These are phyloP conservation scores for Paralvinella palmiformis DNA, from an alignment of 1,140 invertebrate genomes.

Conservation along the genomic window DNA sequence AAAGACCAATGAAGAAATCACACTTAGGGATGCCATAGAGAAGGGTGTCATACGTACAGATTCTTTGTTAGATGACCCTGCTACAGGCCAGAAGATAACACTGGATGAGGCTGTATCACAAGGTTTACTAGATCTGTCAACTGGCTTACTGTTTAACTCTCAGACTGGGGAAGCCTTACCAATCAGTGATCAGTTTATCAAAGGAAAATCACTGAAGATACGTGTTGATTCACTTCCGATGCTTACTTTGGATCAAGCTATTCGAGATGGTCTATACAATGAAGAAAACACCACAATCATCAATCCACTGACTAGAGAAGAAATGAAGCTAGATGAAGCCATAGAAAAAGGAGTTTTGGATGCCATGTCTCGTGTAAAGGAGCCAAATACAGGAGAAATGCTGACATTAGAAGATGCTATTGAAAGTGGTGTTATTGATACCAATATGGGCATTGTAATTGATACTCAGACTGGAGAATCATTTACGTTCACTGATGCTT, in stretches of 20 bases:
- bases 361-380: slow-evolving; percentile 57
- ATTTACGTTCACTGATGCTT: slow-evolving; percentile 61
- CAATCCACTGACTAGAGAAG: slow-evolving; percentile 73
- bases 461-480: slow-evolving; percentile 54
- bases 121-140: slow-evolving; percentile 3
- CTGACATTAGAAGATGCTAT: slow-evolving; percentile 69
- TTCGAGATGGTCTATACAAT: slow-evolving; percentile 57
- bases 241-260: slow-evolving; percentile 37
- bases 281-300: slow-evolving; percentile 73
- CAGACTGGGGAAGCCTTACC: not conserved
- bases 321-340: slow-evolving; percentile 67
- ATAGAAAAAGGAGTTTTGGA: slow-evolving; percentile 70
- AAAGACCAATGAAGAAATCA: slow-evolving; percentile 18
- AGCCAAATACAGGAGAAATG: slow-evolving; percentile 68
- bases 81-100: slow-evolving; percentile 66
- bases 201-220: slow-evolving; percentile 55
- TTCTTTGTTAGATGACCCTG: slow-evolving; percentile 55
- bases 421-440: slow-evolving; percentile 68
- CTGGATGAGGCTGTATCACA: slow-evolving; percentile 72
- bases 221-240: slow-evolving; percentile 64
- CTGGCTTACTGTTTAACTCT: slow-evolving; percentile 1
- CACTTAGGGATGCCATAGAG: slow-evolving; percentile 51
- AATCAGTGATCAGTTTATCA: slow-evolving; percentile 45
- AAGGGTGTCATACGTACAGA: slow-evolving; percentile 54
- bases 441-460: slow-evolving; percentile 60